Evolutionary conservation across 2,113 vertebrate species (phyloP).

Genomic region (Geothlypis trichas): DNA sequence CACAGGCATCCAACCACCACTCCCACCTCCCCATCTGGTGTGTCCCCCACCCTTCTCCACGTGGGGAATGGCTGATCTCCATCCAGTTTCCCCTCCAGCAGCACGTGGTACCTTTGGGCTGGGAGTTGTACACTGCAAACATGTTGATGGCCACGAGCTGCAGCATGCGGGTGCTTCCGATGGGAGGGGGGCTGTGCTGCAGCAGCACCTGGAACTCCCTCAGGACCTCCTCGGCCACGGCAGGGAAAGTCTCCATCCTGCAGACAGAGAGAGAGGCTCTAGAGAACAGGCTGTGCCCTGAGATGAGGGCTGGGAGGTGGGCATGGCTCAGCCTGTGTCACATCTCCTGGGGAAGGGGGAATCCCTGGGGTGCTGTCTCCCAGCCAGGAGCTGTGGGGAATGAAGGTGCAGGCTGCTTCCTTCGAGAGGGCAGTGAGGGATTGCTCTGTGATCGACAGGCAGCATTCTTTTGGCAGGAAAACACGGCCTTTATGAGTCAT

Average conservation of each 20-base stretch:
- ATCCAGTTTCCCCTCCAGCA: not conserved
- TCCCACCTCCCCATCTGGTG: conserved; percentile 22
- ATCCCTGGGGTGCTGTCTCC: not conserved
- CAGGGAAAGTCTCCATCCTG: conserved; percentile 95
- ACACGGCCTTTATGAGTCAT: conserved; percentile 66
- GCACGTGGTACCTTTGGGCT: conserved; percentile 82
- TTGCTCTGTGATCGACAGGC: conserved; percentile 43
- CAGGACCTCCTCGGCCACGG: conserved; percentile 85
- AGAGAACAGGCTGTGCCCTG: not conserved
- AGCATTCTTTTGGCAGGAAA: conserved; percentile 66
- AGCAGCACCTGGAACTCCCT: conserved; percentile 91
- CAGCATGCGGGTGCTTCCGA: conserved; percentile 90
- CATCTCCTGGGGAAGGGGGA: not conserved
- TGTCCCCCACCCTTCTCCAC: conserved; percentile 17
- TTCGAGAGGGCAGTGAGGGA: not conserved
- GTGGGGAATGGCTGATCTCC: not conserved
- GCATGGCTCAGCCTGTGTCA: not conserved
- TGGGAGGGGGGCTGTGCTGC: conserved; percentile 86
- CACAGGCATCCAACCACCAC: conserved; percentile 48
- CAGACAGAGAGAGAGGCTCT: conserved; percentile 37
- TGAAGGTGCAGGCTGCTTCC: conserved; percentile 27
- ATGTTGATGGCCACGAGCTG: conserved; percentile 98
- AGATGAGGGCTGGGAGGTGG: not conserved
- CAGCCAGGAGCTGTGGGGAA: not conserved
- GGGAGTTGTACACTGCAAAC: conserved; percentile 93